These are phyloP conservation scores for Euura saliciscinereae DNA, from an alignment of 1,140 invertebrate genomes.

Conservation along the genomic window DNA sequence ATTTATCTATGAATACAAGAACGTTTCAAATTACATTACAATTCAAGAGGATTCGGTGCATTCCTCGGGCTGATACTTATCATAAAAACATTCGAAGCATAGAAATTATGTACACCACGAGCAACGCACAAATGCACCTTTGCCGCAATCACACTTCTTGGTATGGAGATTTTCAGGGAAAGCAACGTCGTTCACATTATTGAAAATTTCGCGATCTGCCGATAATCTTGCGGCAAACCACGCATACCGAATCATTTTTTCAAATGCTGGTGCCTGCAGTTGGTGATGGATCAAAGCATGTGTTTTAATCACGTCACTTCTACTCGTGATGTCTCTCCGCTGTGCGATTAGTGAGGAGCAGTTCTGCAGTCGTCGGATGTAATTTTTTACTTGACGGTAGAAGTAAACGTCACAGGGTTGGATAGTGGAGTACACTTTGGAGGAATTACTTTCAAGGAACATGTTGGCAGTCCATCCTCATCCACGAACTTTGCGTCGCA, in stretches of 20 bases:
- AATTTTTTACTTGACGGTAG: neutral
- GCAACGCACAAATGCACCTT: neutral
- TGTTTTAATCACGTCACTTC: neutral
- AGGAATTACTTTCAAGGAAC: neutral
- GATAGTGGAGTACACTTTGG: neutral
- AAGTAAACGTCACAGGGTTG: slow-evolving; percentile 7
- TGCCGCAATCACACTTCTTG: neutral
- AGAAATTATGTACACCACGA: neutral
- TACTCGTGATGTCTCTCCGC: neutral
- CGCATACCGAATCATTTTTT: slow-evolving; percentile 1
- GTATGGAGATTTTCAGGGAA: neutral
- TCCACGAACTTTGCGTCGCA: neutral
- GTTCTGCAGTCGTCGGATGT: neutral
- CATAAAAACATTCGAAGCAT: slow-evolving; percentile 11
- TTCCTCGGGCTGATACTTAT: neutral
- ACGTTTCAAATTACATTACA: no score
- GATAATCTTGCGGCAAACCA: neutral
- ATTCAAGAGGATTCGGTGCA: neutral
- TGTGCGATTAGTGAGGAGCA: neutral
- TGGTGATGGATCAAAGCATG: neutral
- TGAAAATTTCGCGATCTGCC: neutral
- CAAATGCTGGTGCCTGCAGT: neutral
- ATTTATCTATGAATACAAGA: no score
- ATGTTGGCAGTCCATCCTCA: neutral
- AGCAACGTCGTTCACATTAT: neutral